Percentiles rank a stretch among this genome's conserved stretches.
Conservation (phyloP, 2,797 vertebrate species). For the Sebastes glaucus region DNA sequence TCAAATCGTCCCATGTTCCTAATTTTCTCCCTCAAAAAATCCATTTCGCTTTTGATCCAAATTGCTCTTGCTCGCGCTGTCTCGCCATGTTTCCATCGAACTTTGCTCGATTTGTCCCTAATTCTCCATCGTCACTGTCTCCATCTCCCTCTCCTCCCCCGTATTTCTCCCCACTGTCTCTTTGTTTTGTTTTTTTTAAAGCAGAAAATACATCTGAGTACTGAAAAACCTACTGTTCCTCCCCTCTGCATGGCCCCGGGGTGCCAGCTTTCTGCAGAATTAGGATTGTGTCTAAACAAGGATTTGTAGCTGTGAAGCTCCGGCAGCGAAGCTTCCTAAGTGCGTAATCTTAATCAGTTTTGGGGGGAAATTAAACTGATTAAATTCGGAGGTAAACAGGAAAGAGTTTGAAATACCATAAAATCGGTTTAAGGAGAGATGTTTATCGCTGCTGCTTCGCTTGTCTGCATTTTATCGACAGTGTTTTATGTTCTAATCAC, state of each 20-base stretch:
- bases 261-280: constrained; percentile 7
- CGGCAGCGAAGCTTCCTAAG: not conserved
- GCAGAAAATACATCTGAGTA: not conserved
- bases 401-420: constrained; percentile 11
- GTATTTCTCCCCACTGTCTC: not conserved
- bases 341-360: constrained; percentile 33
- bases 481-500: constrained; percentile 63
- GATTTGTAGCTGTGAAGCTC: constrained; percentile 27
- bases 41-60: constrained; percentile 44
- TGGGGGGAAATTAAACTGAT: constrained; percentile 21
- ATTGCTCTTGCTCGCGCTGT: not conserved
- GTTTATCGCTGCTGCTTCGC: constrained; percentile 44
- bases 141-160: not conserved
- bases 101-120: constrained; percentile 11
- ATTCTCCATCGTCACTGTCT: not conserved
- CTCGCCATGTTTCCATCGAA: constrained; percentile 10
- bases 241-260: not conserved
- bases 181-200: not conserved
- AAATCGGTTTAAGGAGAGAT: constrained; percentile 14
- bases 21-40: constrained; percentile 34
- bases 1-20: constrained; percentile 35
- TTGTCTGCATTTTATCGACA: constrained; percentile 46
- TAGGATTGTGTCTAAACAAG: constrained; percentile 21
- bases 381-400: not conserved
- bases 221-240: not conserved